phyloP scores from a whole-genome alignment of 1,140 invertebrate genomes.

The Apis mellifera region Amel_HAv3.1 CM009938.2:9842001-9842500 shows the following conservation, averaged over 20 bases:
- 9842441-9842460: conserved; percentile 84
- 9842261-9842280: conserved; percentile 23
- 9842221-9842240: conserved; percentile 5
- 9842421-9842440: conserved; percentile 73
- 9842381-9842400: conserved; percentile 40
- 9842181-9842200: neutral
- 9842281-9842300: conserved; percentile 14
- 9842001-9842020: conserved; percentile 19
- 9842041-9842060: conserved; percentile 17
- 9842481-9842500: conserved; percentile 91
- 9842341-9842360: conserved; percentile 7
- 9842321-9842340: conserved; percentile 39
- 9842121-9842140: conserved; percentile 26
- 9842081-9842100: neutral
- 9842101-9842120: conserved; percentile 21
- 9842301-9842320: conserved; percentile 24
- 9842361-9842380: conserved; percentile 28
- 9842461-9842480: conserved; percentile 86
- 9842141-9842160: conserved; percentile 27
- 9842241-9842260: neutral
- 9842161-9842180: neutral
- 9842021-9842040: conserved; percentile 13
- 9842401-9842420: conserved; percentile 48
- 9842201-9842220: conserved; percentile 3
- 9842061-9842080: neutral